phyloP scores from a whole-genome alignment of 2,113 vertebrate species.

The Sander vitreus region DNA sequence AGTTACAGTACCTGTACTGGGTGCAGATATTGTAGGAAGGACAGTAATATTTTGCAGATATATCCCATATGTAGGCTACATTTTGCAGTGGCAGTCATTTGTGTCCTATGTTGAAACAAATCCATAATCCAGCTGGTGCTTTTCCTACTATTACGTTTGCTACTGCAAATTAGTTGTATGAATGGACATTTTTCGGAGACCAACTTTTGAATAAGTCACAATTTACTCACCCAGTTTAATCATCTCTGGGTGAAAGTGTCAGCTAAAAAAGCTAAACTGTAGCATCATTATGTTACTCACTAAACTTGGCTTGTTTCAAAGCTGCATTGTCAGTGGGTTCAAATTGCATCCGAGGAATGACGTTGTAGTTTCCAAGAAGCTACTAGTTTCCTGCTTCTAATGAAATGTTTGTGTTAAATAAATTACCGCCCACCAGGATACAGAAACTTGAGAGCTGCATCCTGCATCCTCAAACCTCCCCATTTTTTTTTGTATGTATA shows the following conservation, averaged over 20 bases:
- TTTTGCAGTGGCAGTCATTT: neutral
- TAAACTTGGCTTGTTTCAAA: neutral
- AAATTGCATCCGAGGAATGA: constrained; percentile 18
- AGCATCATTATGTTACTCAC: constrained; percentile 27
- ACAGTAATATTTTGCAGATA: neutral
- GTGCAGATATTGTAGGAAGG: no score
- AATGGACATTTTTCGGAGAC: neutral
- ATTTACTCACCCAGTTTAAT: constrained; percentile 25
- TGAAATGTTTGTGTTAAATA: constrained; percentile 21
- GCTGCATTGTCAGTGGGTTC: neutral
- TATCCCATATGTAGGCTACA: neutral
- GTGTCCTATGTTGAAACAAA: neutral
- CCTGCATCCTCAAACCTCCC: neutral
- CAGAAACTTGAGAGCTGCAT: neutral
- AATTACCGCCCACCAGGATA: neutral
- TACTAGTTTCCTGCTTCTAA: constrained; percentile 52
- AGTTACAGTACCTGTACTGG: no score
- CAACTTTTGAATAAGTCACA: neutral
- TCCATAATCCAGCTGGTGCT: neutral
- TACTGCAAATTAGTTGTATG: neutral
- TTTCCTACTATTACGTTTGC: neutral
- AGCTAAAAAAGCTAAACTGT: neutral
- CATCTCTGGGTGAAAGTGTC: constrained; percentile 16
- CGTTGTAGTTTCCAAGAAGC: constrained; percentile 64
- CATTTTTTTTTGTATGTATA: neutral